A percentile compares a stretch with the other conserved stretches of the same genome.
Evolutionary conservation across 2,888 invertebrate species (phyloP).

Genomic region (Aphelenchoides bicaudatus): DNA sequence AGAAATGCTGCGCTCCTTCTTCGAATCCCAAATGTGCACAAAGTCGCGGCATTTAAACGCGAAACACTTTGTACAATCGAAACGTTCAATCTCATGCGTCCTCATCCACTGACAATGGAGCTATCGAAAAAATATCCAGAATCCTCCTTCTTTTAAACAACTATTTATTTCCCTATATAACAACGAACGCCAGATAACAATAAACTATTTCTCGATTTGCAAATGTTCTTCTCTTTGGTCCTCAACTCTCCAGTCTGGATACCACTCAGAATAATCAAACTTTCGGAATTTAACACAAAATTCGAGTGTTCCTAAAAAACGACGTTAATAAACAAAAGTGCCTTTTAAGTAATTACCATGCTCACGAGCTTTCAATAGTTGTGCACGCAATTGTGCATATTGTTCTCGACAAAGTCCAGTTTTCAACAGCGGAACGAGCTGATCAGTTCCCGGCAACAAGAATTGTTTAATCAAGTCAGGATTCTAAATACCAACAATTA

Average conservation of each 20-base stretch:
- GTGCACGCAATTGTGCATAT: constrained; percentile 47
- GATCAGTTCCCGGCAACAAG: constrained; percentile 48
- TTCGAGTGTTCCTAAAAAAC: constrained; percentile 44
- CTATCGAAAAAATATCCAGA: constrained; percentile 56
- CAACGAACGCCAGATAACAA: too few species aligned
- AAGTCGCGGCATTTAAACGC: constrained; percentile 59
- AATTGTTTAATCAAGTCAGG: constrained; percentile 50
- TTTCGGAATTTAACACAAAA: constrained; percentile 53
- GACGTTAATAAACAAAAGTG: constrained; percentile 9
- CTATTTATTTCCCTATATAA: too few species aligned
- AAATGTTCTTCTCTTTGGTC: too few species aligned
- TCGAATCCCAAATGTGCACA: constrained; percentile 46
- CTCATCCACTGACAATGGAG: constrained; percentile 59
- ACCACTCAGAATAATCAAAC: constrained; percentile 54
- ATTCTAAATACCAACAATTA: constrained; percentile 40
- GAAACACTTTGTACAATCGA: constrained; percentile 59
- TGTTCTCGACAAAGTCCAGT: constrained; percentile 57
- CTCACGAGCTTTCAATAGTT: constrained; percentile 56
- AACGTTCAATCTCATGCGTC: constrained; percentile 57
- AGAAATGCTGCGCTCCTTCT: constrained; percentile 45
- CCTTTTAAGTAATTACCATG: constrained; percentile 38
- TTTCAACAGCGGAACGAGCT: constrained; percentile 51
- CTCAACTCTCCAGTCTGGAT: constrained; percentile 45
- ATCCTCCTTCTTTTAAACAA: constrained; percentile 39
- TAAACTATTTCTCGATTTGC: too few species aligned